Base-by-base conservation (phyloP, 2,113 vertebrate species). In the Pteropus alecto region DNA sequence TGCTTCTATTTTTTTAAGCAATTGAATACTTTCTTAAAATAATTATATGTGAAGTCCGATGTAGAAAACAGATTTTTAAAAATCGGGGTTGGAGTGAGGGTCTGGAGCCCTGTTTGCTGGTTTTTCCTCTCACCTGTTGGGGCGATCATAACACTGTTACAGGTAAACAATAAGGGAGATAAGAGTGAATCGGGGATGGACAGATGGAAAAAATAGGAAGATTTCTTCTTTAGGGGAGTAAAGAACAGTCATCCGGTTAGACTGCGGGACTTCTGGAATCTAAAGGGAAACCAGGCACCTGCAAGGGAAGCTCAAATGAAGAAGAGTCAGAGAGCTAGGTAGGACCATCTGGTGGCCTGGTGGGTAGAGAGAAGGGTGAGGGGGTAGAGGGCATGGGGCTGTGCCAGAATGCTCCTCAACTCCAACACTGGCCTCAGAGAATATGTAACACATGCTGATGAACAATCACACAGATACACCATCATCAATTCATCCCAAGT, bases 231-330 rank as follows among this genome's bases (percentile, higher is more conserved):
- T 56, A 30, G 60, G 91, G 35, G 77, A 68, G 21, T 19, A 93
- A 94, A 60, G 61, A 78, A 51, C 4, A 87, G 46, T 58, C 79
- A 74, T 78, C 61, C 46, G 60, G 68, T 28, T 87, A 58, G 92
- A 71, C 18, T 89, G 58, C n/a, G 92, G 77, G 73, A n/a, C 60
- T 89, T 86, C 85, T 92, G 87, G 93, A 77, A 58, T 90, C 91
- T 81, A 94, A 82, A 48, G 70, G 74, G 35, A 74, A 92, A 74
- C 60, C 87, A 87, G 92, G 9, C 83, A 97, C 90, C 97, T 97
- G 96, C 46, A 95, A 95, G 82, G 87, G 86, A 91, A 89, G 90
- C 30, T 86, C 28, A 63, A 26, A 68, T 35, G 60, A 87, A 68
- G 63, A 82, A 58, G 28, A 68, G 35, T 26, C 38, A 35, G 95